Evolutionary conservation across 1,140 invertebrate species (phyloP), one percentile per base, ranked within the genome.

Genomic region (Harlomillsia oculata): DNA sequence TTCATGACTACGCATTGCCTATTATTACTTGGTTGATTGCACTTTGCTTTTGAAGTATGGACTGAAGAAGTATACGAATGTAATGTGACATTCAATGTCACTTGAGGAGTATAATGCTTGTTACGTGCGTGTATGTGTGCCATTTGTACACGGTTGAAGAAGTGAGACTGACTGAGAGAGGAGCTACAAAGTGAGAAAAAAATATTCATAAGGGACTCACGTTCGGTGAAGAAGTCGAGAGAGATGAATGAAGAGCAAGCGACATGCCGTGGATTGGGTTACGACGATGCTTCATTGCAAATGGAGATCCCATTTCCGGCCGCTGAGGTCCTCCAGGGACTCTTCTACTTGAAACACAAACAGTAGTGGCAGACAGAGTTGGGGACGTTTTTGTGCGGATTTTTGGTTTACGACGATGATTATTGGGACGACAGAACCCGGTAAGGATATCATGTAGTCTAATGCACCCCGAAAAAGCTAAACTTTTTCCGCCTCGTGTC

Each of bases 261-360:
- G 54, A 56, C 54, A 56, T 56, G 34, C 53, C 53, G 36, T 55
- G 53, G 53, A 55, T 55, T 45, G 44, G 54, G 40, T 57, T 57
- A 28, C 40, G 39, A 40, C 55, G 34, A 29, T 28, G 26, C 49
- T 57, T 57, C 32, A 49, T 50, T 43, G 55, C 55, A 51, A 57
- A 57, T 44, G 55, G 55, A 44, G 55, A 57, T 37, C 55, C 55
- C 55, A 57, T 57, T 57, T 57, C 55, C 52, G 52, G 39, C 34
- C 34, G 36, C 34, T 37, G n/a, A n/a, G n/a, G n/a, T n/a, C n/a
- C n/a, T n/a, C n/a, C n/a, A n/a, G n/a, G n/a, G n/a, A 16, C 5
- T n/a, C 34, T 18, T 29, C 21, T 41, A 32, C 28, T 48, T 48
- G 28, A 20, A 45, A 16, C 34, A 30, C 28, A 32, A 48, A 32